Percentiles rank a stretch among this genome's conserved stretches.
These are phyloP conservation scores for Noctua comes DNA, from an alignment of 2,888 invertebrate species.

Conservation along the genomic window DNA sequence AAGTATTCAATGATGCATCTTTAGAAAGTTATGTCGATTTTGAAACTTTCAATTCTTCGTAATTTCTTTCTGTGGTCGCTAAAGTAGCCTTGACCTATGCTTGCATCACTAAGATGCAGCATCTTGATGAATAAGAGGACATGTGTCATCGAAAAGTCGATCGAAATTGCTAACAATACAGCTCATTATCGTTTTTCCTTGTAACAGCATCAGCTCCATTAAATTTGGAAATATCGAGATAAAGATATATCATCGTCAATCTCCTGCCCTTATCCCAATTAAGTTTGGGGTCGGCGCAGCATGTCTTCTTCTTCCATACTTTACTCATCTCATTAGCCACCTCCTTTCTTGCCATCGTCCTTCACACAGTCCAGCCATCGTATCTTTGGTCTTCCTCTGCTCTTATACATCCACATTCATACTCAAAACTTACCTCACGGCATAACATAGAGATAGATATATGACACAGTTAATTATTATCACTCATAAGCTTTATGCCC, in stretches of 20 bases:
- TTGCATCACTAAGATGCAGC: conserved; percentile 11
- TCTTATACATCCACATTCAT: no score
- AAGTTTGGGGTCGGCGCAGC: no score
- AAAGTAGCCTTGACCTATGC: conserved; percentile 21
- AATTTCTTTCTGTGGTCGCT: conserved; percentile 7
- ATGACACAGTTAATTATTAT: neutral
- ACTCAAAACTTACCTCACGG: no score
- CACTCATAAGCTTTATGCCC: neutral
- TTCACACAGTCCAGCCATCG: no score
- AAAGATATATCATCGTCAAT: no score
- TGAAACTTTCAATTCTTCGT: conserved; percentile 7
- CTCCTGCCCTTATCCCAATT: no score
- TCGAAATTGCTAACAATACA: neutral
- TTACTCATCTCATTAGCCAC: no score
- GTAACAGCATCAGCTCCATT: neutral
- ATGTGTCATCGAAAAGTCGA: neutral
- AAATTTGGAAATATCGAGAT: neutral
- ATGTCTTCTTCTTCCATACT: no score
- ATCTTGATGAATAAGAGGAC: neutral
- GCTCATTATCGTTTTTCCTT: neutral
- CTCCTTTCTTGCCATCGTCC: no score
- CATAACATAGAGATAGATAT: no score
- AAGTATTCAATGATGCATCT: conserved; percentile 9
- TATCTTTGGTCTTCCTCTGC: no score
- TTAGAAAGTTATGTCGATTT: conserved; percentile 26